Percentiles rank a stretch among this genome's conserved stretches.
phyloP scores from a whole-genome alignment of 2,113 vertebrate genomes.

The Alouatta palliata region DNA sequence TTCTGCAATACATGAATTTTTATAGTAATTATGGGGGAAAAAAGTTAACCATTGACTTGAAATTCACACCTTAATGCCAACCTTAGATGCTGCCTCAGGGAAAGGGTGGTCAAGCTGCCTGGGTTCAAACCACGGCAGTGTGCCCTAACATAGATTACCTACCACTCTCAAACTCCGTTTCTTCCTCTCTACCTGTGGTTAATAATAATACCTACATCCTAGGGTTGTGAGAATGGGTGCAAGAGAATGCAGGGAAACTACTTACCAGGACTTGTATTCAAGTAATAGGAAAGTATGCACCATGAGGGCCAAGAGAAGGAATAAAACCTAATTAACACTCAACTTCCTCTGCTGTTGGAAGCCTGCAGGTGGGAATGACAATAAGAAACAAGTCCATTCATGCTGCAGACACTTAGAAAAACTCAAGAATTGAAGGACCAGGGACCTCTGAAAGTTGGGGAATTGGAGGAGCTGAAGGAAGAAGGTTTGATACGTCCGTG shows the following conservation, averaged over 20 bases:
- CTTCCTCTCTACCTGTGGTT: background rate
- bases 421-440: background rate
- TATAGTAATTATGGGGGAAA: background rate
- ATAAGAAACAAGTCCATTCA: background rate
- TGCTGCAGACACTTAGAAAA: background rate
- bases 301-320: background rate
- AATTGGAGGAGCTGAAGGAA: background rate
- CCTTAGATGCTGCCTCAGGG: background rate
- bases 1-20: constrained; percentile 51
- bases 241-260: background rate
- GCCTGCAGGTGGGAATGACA: background rate
- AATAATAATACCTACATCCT: background rate
- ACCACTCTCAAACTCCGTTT: accelerated
- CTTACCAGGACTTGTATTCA: background rate
- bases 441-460: background rate
- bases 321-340: background rate
- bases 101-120: background rate
- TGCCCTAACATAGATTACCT: background rate
- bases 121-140: background rate
- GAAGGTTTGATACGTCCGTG: accelerated
- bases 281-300: background rate
- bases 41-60: background rate
- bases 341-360: background rate
- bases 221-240: background rate
- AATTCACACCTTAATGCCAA: background rate